These are phyloP conservation scores for Anseranas semipalmata DNA, from an alignment of 2,113 vertebrate genomes.

Conservation along the genomic window DNA sequence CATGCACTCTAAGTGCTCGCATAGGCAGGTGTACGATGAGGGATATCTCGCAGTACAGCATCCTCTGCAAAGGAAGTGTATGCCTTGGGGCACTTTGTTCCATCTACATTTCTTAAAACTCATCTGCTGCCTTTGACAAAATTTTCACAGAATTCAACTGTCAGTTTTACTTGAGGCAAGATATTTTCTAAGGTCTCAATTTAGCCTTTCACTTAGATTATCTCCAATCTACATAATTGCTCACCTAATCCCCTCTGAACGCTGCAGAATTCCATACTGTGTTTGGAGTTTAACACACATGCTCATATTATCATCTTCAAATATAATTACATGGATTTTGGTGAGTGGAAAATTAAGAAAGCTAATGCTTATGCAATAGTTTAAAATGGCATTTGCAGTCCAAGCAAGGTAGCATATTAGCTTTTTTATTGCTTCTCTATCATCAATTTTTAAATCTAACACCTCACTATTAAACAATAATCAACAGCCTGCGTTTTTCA, in stretches of 20 bases:
- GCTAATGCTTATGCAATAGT: slow-evolving; percentile 13
- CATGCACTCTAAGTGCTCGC: background rate
- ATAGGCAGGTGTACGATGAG: background rate
- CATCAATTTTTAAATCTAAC: slow-evolving; percentile 42
- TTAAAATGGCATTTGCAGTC: slow-evolving; percentile 19
- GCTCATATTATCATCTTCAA: slow-evolving; percentile 20
- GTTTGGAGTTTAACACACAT: background rate
- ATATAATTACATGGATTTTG: slow-evolving; percentile 34
- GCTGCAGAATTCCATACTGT: background rate
- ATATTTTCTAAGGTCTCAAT: background rate
- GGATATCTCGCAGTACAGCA: background rate
- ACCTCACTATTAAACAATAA: slow-evolving; percentile 27
- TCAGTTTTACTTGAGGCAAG: background rate
- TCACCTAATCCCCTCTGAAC: background rate
- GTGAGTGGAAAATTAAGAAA: slow-evolving; percentile 37
- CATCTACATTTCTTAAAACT: background rate
- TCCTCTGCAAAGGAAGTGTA: rapidly evolving
- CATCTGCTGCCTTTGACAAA: background rate
- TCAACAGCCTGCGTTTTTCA: slow-evolving; percentile 6
- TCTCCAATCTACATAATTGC: slow-evolving; percentile 6
- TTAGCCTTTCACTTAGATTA: slow-evolving; percentile 25
- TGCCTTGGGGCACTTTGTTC: background rate
- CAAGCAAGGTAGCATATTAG: slow-evolving; percentile 24
- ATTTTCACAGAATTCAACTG: background rate
- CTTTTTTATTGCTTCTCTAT: slow-evolving; percentile 27